Conservation (phyloP, 1,140 invertebrate species). For the Neodiprion pinetum region DNA sequence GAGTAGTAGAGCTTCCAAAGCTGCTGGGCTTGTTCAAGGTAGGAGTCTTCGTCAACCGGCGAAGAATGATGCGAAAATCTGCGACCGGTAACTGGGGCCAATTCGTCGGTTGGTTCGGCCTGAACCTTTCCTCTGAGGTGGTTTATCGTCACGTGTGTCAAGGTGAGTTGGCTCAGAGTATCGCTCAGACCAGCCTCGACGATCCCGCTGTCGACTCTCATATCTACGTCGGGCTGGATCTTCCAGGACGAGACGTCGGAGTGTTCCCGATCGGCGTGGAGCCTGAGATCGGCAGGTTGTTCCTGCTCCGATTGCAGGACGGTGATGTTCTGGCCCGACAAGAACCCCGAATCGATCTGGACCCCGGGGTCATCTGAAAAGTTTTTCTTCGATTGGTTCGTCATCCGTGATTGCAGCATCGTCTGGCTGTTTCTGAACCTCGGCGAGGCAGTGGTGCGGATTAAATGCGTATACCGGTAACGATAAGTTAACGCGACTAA, state of each 20-base stretch:
- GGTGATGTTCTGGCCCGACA: constrained; percentile 62
- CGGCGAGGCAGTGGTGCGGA: too few relatives aligned
- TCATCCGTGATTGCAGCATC: too few relatives aligned
- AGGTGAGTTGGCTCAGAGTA: constrained; percentile 60
- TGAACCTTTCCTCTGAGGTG: constrained; percentile 34
- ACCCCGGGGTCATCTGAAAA: constrained; percentile 26
- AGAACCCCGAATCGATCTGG: constrained; percentile 62
- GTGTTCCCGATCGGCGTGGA: constrained; percentile 14
- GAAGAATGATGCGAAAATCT: background rate
- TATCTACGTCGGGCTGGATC: constrained; percentile 25
- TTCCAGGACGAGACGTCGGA: constrained; percentile 18
- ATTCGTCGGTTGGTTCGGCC: constrained; percentile 30
- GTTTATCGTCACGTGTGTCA: constrained; percentile 50
- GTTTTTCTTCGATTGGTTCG: too few relatives aligned
- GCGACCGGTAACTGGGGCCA: constrained; percentile 24
- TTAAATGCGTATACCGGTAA: too few relatives aligned
- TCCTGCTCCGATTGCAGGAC: constrained; percentile 15
- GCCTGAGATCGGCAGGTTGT: background rate
- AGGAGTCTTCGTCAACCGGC: background rate
- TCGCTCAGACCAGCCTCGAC: constrained; percentile 63
- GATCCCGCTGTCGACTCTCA: constrained; percentile 60
- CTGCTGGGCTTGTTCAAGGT: constrained; percentile 33
- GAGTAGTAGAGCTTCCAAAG: constrained; percentile 65
- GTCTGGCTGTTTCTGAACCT: too few relatives aligned
- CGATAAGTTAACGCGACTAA: too few relatives aligned